Conservation (phyloP, 2,797 vertebrate genomes). For the Chelidonichthys spinosus region DNA sequence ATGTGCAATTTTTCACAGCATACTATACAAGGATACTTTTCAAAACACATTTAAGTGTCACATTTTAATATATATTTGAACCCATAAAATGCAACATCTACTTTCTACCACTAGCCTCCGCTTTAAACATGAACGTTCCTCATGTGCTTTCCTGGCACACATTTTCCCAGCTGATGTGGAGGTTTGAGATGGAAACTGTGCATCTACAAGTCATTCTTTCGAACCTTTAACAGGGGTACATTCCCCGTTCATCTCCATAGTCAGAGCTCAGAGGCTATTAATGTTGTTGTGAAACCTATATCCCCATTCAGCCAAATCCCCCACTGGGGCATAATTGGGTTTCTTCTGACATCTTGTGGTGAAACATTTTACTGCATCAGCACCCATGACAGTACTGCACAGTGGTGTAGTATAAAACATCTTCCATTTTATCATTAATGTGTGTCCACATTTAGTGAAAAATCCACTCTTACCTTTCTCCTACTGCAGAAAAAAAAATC, state of each 20-base stretch:
- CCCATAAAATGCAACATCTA: not conserved
- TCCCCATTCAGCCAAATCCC: not conserved
- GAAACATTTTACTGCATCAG: constrained; percentile 21
- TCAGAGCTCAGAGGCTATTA: not conserved
- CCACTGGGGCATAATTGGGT: not conserved
- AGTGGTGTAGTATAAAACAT: no score
- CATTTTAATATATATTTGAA: no score
- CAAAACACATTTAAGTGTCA: no score
- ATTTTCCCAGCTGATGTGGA: not conserved
- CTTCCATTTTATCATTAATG: not conserved
- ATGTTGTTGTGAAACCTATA: not conserved
- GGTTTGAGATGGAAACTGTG: not conserved
- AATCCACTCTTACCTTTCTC: not conserved
- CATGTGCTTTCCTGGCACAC: not conserved
- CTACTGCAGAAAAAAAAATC: not conserved
- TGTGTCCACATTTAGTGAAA: not conserved
- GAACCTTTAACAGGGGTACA: not conserved
- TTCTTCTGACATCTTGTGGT: constrained; percentile 58
- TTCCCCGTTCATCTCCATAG: constrained; percentile 1
- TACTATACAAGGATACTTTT: no score
- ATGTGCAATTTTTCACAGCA: no score
- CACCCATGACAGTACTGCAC: not conserved
- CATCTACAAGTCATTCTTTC: not conserved
- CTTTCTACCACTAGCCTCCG: not conserved
- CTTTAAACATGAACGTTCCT: not conserved